Evolutionary conservation across 1,140 invertebrate genomes (phyloP).

Genomic region (Micrasema longulum): DNA sequence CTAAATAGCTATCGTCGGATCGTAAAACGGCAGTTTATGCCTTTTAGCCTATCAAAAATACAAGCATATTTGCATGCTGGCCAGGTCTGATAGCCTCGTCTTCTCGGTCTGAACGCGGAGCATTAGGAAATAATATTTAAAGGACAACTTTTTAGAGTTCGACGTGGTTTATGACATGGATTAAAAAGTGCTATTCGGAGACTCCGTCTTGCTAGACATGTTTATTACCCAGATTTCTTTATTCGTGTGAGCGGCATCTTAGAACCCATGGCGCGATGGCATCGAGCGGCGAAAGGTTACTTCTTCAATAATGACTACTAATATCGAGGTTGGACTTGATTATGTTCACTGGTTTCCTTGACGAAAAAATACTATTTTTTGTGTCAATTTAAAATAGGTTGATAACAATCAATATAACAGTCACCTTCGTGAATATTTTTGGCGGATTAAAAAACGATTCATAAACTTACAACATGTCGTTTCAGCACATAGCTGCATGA

Average conservation of each 20-base stretch:
- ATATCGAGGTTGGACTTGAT: no score
- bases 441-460: neutral
- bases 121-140: neutral
- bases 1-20: slow-evolving; percentile 4
- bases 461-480: neutral
- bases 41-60: slow-evolving; percentile 1
- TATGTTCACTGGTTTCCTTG: neutral
- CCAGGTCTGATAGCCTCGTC: slow-evolving; percentile 1
- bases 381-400: no score
- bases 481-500: no score
- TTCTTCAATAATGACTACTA: neutral
- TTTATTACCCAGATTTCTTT: slow-evolving; percentile 29
- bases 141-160: slow-evolving; percentile 20
- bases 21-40: slow-evolving; percentile 21
- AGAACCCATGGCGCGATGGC: neutral
- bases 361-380: neutral
- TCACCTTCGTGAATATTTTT: no score
- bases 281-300: slow-evolving; percentile 2
- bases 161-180: slow-evolving; percentile 35
- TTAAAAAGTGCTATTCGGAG: slow-evolving; percentile 24
- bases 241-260: slow-evolving; percentile 27
- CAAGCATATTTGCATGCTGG: slow-evolving; percentile 15
- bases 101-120: neutral
- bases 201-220: slow-evolving; percentile 9
- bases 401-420: no score